Percentiles rank a stretch among this genome's conserved stretches.
Evolutionary conservation across 2,888 invertebrate species (phyloP).

Genomic region (Athalia rosae): DNA sequence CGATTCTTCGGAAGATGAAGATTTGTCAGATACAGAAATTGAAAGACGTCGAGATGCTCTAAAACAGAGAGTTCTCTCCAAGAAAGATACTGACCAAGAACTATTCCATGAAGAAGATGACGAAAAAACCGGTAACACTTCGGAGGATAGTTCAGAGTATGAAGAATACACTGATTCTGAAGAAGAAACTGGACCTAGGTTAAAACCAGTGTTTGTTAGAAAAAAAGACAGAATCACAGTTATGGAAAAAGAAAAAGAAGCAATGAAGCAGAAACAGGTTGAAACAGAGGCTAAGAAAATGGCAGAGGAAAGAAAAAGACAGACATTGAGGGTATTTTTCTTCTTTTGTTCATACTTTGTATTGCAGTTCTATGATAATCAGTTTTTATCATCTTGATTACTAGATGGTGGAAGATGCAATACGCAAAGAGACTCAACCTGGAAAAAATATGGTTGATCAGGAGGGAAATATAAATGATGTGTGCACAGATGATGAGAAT

Average conservation of each 20-base stretch:
- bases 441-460: constrained; percentile 77
- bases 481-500: constrained; percentile 96
- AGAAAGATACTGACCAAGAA: constrained; percentile 83
- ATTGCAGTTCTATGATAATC: not conserved
- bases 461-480: constrained; percentile 87
- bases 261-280: constrained; percentile 87
- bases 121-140: constrained; percentile 73
- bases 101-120: constrained; percentile 85
- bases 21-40: constrained; percentile 89
- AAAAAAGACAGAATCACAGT: constrained; percentile 96
- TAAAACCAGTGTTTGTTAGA: constrained; percentile 96
- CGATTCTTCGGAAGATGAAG: constrained; percentile 79
- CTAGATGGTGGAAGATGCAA: constrained; percentile 90
- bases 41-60: constrained; percentile 85
- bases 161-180: constrained; percentile 93
- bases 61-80: constrained; percentile 80
- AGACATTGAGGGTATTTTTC: constrained; percentile 82
- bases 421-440: constrained; percentile 85
- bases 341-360: not conserved
- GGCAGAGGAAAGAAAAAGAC: constrained; percentile 91
- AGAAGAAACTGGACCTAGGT: constrained; percentile 92
- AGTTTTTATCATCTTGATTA: constrained; percentile 45
- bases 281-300: constrained; percentile 89
- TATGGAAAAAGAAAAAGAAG: constrained; percentile 94
- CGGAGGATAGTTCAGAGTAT: constrained; percentile 85